Base-by-base conservation (phyloP, 2,888 invertebrate species). In the Drosophila melanosoma region DNA sequence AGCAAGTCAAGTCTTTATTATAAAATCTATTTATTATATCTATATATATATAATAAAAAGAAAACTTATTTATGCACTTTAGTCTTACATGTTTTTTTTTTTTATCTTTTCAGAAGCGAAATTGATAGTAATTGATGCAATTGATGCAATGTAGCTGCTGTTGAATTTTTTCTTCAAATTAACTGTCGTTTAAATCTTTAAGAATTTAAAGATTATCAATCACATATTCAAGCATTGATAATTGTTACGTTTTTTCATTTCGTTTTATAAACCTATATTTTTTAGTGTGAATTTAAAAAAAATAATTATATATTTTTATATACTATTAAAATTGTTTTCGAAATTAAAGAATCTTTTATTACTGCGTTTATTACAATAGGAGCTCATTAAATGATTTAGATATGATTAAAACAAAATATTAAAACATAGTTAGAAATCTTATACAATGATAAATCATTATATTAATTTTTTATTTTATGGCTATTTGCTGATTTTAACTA, bases 51-150 rank as follows among this genome's bases (percentile, higher is more conserved):
- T 29, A 54, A 63, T 62, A 63, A 57, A 40, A 40, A 35, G 4
- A 8, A 48, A 51, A 12, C 4, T n/a, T 23, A 40, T 40, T 69
- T 36, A 42, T 69, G 12, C 36, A n/a, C n/a, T 29, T n/a, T 17
- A 33, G 8, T 6, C 20, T 58, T 57, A 63, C 7, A 32, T 15
- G 29, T 45, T 51, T 36, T 15, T 57, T 60, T 60, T 57, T 60
- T 74, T 35, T 76, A 42, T 82, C 74, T 59, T 87, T 87, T 69
- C 82, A 82, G 80, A 56, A 35, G 45, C 70, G 17, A 15, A 49
- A 58, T 35, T 64, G n/a, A 68, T n/a, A 51, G 29, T 58, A 20
- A 23, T 8, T 56, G 29, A 48, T 52, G 20, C 36, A 8, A 10
- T 12, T 26, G 1, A 26, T 26, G 26, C 2, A 26, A 26, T 23